Conservation (phyloP, 1,140 invertebrate genomes). For the Aplysia californica region DNA sequence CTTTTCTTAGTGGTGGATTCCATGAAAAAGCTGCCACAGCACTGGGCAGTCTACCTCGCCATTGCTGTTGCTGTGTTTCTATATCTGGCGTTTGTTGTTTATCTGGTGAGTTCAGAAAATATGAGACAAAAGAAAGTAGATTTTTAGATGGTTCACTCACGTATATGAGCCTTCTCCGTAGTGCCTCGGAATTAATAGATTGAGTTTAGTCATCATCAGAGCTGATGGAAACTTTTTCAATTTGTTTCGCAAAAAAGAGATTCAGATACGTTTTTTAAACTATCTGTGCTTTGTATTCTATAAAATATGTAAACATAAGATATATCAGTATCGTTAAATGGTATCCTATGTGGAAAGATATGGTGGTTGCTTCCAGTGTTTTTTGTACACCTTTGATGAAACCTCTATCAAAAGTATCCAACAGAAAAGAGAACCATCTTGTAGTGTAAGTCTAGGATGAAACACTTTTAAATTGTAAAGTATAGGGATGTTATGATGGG, state of each 20-base stretch:
- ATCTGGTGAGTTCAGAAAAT: slow-evolving; percentile 70
- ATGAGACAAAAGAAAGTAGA: not conserved
- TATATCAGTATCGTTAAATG: too few species aligned
- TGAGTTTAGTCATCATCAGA: not conserved
- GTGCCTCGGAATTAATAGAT: not conserved
- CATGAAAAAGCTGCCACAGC: slow-evolving; percentile 70
- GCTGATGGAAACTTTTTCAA: not conserved
- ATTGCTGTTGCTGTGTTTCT: slow-evolving; percentile 74
- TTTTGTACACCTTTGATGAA: too few species aligned
- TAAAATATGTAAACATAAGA: too few species aligned
- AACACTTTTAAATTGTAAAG: too few species aligned
- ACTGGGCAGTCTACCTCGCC: slow-evolving; percentile 71
- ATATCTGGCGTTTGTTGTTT: slow-evolving; percentile 80
- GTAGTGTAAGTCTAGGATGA: too few species aligned
- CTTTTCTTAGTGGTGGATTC: slow-evolving; percentile 82
- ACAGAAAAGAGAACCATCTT: too few species aligned
- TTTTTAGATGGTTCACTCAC: not conserved
- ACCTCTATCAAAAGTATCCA: too few species aligned
- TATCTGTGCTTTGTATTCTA: not conserved
- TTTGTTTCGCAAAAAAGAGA: too few species aligned
- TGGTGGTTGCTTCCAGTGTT: too few species aligned
- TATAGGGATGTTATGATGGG: too few species aligned
- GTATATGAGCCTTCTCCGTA: not conserved
- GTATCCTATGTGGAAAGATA: too few species aligned
- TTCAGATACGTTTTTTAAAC: not conserved